Conservation (phyloP, 2,888 invertebrate genomes). For the Pegoplata infirma region DNA sequence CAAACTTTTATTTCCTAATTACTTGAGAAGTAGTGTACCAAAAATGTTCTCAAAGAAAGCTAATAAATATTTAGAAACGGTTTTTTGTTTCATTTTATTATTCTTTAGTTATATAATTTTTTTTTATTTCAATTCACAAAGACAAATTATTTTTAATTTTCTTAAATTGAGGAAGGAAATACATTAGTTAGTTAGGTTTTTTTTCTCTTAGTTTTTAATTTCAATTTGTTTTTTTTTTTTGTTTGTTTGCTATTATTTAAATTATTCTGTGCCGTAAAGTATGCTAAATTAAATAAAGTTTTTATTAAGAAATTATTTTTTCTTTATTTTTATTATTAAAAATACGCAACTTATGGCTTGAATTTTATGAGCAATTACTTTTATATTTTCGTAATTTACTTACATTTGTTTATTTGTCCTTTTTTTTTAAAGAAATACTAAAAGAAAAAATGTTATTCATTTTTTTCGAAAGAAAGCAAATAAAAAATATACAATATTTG, state of each 20-base stretch:
- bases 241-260: conserved; percentile 17
- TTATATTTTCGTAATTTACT: conserved; percentile 15
- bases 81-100: too few species aligned
- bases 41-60: conserved; percentile 4
- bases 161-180: conserved; percentile 31
- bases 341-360: conserved; percentile 13
- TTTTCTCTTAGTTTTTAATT: background rate
- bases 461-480: background rate
- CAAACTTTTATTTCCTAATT: too few species aligned
- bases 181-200: conserved; percentile 1
- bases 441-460: background rate
- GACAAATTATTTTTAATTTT: conserved; percentile 40
- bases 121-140: conserved; percentile 6
- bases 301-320: background rate
- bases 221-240: conserved; percentile 21
- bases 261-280: conserved; percentile 24
- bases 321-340: conserved; percentile 3
- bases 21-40: too few species aligned
- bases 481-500: background rate
- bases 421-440: background rate
- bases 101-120: conserved; percentile 4
- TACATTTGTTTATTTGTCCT: conserved; percentile 1
- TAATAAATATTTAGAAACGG: conserved; percentile 49
- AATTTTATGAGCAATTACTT: conserved; percentile 44
- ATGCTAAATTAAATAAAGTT: conserved; percentile 47